Evolutionary conservation across 2,797 vertebrate species (phyloP).

Genomic region (Pterois miles): DNA sequence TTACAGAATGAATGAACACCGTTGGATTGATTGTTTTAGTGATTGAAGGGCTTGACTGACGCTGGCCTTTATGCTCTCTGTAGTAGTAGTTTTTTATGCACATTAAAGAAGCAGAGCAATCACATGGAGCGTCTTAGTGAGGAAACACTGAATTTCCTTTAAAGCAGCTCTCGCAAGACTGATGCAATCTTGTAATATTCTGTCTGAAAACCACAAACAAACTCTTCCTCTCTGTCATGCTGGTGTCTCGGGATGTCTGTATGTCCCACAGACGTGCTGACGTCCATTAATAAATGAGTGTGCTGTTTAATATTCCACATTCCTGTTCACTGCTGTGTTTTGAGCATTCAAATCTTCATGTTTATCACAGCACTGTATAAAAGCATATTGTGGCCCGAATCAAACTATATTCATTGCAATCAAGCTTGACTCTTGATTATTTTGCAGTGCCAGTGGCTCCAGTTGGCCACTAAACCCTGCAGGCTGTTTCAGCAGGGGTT

Average conservation of each 20-base stretch:
- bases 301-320: conserved; percentile 16
- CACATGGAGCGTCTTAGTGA: not conserved
- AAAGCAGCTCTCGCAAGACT: conserved; percentile 26
- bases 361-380: not conserved
- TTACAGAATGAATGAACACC: not conserved
- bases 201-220: conserved; percentile 15
- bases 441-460: not conserved
- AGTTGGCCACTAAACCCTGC: not conserved
- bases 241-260: not conserved
- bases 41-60: not conserved
- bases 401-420: not conserved
- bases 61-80: not conserved
- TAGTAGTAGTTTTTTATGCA: not conserved
- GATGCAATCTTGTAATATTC: conserved; percentile 40
- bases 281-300: conserved; percentile 30
- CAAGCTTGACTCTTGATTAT: not conserved
- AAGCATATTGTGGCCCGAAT: not conserved
- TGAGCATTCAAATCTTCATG: not conserved
- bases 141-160: conserved; percentile 19
- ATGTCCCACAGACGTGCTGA: not conserved
- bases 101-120: not conserved
- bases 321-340: not conserved
- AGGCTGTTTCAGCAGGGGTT: conserved; percentile 24
- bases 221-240: conserved; percentile 3
- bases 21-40: not conserved